These are phyloP conservation scores for Uloborus diversus DNA, from an alignment of 1,140 invertebrate genomes.

Conservation along the genomic window DNA sequence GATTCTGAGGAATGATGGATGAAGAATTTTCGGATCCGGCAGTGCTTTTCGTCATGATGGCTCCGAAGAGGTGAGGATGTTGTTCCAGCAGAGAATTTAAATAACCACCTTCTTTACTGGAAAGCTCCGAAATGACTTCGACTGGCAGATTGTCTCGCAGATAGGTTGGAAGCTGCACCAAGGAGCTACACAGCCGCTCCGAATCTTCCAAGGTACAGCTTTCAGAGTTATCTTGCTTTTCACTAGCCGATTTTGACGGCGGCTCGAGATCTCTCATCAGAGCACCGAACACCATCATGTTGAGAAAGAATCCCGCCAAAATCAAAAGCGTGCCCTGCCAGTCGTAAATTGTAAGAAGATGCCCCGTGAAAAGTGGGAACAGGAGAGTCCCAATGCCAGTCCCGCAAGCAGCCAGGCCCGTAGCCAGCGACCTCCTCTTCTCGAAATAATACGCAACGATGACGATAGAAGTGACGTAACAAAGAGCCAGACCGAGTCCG, in stretches of 20 bases:
- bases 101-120: conserved; percentile 58
- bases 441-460: conserved; percentile 98
- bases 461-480: conserved; percentile 84
- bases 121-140: conserved; percentile 58
- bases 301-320: conserved; percentile 83
- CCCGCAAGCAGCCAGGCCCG: conserved; percentile 90
- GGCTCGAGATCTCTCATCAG: conserved; percentile 80
- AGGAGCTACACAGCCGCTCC: conserved; percentile 75
- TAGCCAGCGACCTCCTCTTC: conserved; percentile 87
- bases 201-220: conserved; percentile 39
- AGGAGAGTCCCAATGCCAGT: conserved; percentile 85
- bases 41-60: conserved; percentile 29
- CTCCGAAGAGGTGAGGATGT: conserved; percentile 58
- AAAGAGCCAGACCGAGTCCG: conserved; percentile 68
- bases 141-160: conserved; percentile 64
- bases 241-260: not conserved
- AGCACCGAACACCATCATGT: conserved; percentile 85
- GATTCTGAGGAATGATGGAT: not conserved
- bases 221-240: conserved; percentile 11
- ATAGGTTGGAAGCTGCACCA: conserved; percentile 84
- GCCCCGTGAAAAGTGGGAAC: conserved; percentile 85
- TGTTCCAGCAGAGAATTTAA: conserved; percentile 57
- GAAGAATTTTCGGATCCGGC: not conserved
- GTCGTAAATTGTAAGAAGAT: conserved; percentile 78
- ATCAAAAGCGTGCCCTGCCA: conserved; percentile 89